Evolutionary conservation across 92 coral and sea anemone species (phyloP).

Genomic region (Virgularia gustaviana): DNA sequence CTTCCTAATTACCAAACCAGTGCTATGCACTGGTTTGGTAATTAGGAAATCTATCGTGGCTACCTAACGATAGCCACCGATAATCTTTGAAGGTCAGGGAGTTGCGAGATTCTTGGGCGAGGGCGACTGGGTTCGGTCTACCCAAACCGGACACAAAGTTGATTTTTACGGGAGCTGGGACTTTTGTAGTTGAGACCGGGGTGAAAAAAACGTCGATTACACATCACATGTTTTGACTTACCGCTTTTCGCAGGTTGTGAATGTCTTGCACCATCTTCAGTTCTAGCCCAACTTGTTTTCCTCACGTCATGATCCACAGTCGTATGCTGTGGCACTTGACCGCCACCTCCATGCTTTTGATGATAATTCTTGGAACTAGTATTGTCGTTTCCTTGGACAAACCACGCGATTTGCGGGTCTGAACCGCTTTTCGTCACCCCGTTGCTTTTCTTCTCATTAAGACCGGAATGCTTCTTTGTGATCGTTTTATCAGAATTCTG

Average conservation of each 20-base stretch:
- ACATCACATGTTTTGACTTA: background rate
- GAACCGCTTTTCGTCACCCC: background rate
- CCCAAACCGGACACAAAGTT: too few relatives aligned
- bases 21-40: too few relatives aligned
- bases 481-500: background rate
- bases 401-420: slow-evolving; percentile 5
- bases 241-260: slow-evolving; percentile 10
- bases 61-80: too few relatives aligned
- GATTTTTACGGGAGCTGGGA: too few relatives aligned
- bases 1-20: background rate
- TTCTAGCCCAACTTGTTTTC: slow-evolving; percentile 15
- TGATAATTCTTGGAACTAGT: background rate
- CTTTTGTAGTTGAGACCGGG: too few relatives aligned
- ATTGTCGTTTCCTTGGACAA: background rate
- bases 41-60: too few relatives aligned
- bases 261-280: background rate
- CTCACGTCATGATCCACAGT: background rate
- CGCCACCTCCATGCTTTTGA: background rate
- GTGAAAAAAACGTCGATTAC: too few relatives aligned
- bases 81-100: too few relatives aligned
- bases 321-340: background rate
- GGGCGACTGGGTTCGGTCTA: too few relatives aligned
- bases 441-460: background rate
- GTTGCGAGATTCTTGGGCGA: too few relatives aligned
- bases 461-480: background rate